Evolutionary conservation across 2,888 invertebrate genomes (phyloP).

Genomic region (Podabrus alpinus): DNA sequence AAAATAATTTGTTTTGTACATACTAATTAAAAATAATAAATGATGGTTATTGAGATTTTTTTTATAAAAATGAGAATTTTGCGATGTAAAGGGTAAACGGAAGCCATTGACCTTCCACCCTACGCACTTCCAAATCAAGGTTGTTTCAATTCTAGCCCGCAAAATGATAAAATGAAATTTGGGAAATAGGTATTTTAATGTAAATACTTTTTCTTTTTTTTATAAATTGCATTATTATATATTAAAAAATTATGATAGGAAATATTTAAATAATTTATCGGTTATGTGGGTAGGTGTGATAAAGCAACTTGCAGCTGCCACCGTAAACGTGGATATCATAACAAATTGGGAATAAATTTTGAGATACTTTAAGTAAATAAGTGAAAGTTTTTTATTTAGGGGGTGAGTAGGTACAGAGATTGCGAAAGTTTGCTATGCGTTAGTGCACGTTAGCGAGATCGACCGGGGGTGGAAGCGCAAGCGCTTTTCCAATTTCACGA

Average conservation of each 20-base stretch:
- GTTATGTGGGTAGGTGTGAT: not conserved
- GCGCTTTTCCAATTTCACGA: conserved; percentile 23
- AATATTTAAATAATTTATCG: not conserved
- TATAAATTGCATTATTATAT: not conserved
- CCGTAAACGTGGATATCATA: conserved; percentile 4
- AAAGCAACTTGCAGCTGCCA: conserved; percentile 1
- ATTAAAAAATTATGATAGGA: not conserved
- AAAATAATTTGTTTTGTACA: not conserved
- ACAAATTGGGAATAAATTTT: not conserved
- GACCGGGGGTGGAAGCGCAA: conserved; percentile 28
- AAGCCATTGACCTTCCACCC: conserved; percentile 4
- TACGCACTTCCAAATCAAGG: conserved; percentile 1
- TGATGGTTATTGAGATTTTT: conserved; percentile 2
- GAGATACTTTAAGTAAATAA: conserved; percentile 14
- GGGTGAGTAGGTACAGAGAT: conserved; percentile 28
- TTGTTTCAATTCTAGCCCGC: not conserved
- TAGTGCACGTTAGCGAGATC: conserved; percentile 30
- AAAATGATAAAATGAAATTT: not conserved
- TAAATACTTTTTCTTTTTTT: not conserved
- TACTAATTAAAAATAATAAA: conserved; percentile 5
- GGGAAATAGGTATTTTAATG: not conserved
- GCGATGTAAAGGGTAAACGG: conserved; percentile 3
- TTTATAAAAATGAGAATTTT: conserved; percentile 1
- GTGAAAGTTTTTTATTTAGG: conserved; percentile 26
- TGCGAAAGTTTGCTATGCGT: conserved; percentile 28